A percentile compares a stretch with the other conserved stretches of the same genome.
Evolutionary conservation across 2,888 invertebrate genomes (phyloP).

Genomic region (Lampropteryx suffumata): DNA sequence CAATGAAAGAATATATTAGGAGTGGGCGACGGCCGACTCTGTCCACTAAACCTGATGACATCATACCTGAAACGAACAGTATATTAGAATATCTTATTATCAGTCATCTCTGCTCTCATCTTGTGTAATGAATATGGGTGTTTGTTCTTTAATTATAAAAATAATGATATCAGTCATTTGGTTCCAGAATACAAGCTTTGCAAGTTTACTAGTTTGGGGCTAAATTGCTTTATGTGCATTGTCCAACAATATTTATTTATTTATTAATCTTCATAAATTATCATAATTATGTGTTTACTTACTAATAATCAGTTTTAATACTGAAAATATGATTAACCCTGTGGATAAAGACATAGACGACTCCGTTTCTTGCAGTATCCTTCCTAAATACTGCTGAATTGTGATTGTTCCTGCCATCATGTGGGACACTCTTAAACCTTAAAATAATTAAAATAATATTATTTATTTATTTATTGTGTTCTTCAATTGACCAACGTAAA

Average conservation of each 20-base stretch:
- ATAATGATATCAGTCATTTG: too few relatives aligned
- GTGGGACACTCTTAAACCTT: conserved; percentile 56
- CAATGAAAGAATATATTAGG: conserved; percentile 61
- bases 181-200: too few relatives aligned
- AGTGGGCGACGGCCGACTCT: conserved; percentile 70
- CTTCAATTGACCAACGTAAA: too few relatives aligned
- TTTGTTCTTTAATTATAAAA: too few relatives aligned
- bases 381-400: conserved; percentile 56
- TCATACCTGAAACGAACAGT: conserved; percentile 52
- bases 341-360: conserved; percentile 42
- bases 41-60: conserved; percentile 57
- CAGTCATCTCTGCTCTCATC: too few relatives aligned
- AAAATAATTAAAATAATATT: conserved; percentile 2
- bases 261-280: background rate
- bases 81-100: background rate
- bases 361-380: conserved; percentile 55
- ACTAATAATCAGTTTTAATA: conserved; percentile 54
- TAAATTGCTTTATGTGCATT: too few relatives aligned
- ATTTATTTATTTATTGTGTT: too few relatives aligned
- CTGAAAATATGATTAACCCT: conserved; percentile 55
- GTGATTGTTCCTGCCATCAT: conserved; percentile 52
- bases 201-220: too few relatives aligned
- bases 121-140: too few relatives aligned
- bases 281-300: conserved; percentile 30
- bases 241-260: too few relatives aligned